Evolutionary conservation across 1,140 invertebrate genomes (phyloP), one percentile per base, ranked within the genome.

Genomic region (Archegozetes longisetosus): DNA sequence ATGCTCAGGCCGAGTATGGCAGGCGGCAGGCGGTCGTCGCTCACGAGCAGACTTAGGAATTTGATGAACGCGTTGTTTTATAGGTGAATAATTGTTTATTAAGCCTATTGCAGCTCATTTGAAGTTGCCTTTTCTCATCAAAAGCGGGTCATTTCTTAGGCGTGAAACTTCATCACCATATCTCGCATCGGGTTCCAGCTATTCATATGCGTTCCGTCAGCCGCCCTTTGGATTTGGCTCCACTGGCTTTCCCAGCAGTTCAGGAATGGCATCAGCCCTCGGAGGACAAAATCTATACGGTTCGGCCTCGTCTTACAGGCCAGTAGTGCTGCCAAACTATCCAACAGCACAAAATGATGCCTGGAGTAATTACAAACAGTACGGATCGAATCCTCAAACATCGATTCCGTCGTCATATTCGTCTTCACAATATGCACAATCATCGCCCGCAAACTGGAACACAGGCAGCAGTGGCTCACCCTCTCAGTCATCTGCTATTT

Each of bases 41-140:
- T 58, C 20, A 50, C 57, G 1, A 58, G 57, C 50, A 40, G 57
- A 50, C 23, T 58, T 4, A 49, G 48, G 20, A 58, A 52, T 26
- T n/a, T 58, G 17, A 53, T 58, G 48, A 58, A 58, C 25, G 57
- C 57, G 1, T n/a, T 58, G 17, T 58, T 58, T 47, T 58, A 58
- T 24, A 20, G 57, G 57, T 58, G 22, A 50, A 12, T 23, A 4
- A 49, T 22, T 49, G 9, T 9, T n/a, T 20, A 25, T 23, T 53
- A 24, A n/a, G n/a, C n/a, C n/a, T n/a, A n/a, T n/a, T 53, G 23
- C 47, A 12, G 32, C 32, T 52, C 29, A 3, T 32, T 28, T 24
- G 50, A 55, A 9, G 9, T 20, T 12, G 32, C 3, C 17, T 26
- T 17, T 25, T 28, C 28, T n/a, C n/a, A n/a, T n/a, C n/a, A n/a